Conservation (phyloP, 1,140 invertebrate genomes). For the Globodera rostochiensis region DNA sequence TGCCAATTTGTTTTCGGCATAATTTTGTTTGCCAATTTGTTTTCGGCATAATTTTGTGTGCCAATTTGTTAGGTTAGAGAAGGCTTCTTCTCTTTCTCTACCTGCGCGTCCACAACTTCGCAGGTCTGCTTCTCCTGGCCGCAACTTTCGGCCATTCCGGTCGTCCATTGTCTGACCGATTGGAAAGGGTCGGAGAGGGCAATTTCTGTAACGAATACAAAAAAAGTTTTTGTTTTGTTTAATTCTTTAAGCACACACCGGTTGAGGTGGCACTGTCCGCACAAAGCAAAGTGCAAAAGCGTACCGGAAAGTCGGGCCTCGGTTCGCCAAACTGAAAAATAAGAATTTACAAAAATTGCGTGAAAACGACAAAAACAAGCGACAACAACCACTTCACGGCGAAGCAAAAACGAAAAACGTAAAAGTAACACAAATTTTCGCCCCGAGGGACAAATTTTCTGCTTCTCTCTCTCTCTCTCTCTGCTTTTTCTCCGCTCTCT, state of each 20-base stretch:
- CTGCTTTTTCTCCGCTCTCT: not conserved
- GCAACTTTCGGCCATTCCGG: slow-evolving; percentile 49
- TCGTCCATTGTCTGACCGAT: slow-evolving; percentile 58
- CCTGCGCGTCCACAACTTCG: slow-evolving; percentile 61
- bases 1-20: too few species aligned
- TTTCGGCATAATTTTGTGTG: too few species aligned
- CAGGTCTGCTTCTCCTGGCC: slow-evolving; percentile 53
- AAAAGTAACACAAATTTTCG: not conserved
- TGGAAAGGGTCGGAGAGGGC: slow-evolving; percentile 45
- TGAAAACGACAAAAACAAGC: not conserved
- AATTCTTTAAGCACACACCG: not conserved
- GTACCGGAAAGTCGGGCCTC: slow-evolving; percentile 34
- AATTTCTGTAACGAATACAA: slow-evolving; percentile 11
- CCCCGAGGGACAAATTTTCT: not conserved
- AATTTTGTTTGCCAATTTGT: too few species aligned
- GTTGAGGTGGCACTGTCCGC: slow-evolving; percentile 45
- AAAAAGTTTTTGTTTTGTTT: not conserved
- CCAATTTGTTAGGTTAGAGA: too few species aligned
- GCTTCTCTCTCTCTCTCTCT: not conserved
- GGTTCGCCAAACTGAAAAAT: slow-evolving; percentile 32
- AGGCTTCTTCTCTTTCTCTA: not conserved
- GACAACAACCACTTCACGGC: not conserved
- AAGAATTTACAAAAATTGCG: not conserved
- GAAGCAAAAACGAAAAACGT: too few species aligned
- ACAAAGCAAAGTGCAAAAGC: slow-evolving; percentile 40